A percentile compares a stretch with the other conserved stretches of the same genome.
These are phyloP conservation scores for Drosophila eohydei DNA, from an alignment of 2,888 invertebrate genomes.

Conservation along the genomic window DNA sequence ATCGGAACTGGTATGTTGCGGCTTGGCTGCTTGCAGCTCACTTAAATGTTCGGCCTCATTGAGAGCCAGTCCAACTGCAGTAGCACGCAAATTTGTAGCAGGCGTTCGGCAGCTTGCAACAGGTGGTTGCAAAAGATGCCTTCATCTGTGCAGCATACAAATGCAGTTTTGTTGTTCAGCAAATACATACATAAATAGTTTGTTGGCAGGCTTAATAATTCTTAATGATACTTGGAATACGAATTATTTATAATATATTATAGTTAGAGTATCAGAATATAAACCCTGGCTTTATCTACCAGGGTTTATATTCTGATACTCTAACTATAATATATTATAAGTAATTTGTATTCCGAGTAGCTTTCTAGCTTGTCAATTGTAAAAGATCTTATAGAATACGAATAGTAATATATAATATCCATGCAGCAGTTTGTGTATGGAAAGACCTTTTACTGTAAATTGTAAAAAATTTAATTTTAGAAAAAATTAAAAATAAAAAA, in stretches of 20 bases:
- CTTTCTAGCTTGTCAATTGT: too few species aligned
- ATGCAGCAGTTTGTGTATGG: not conserved
- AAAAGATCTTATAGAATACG: too few species aligned
- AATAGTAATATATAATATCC: not conserved
- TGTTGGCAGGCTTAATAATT: too few species aligned
- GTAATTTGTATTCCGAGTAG: too few species aligned
- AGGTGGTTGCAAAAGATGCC: not conserved
- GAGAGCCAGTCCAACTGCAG: constrained; percentile 1
- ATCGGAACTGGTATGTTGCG: not conserved
- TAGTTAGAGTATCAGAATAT: too few species aligned
- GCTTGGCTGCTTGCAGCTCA: constrained; percentile 3
- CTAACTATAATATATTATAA: too few species aligned
- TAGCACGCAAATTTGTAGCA: constrained; percentile 1
- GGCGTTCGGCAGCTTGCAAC: not conserved
- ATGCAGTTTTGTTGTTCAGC: not conserved
- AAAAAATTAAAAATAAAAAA: not conserved
- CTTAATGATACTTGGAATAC: too few species aligned
- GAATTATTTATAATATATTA: too few species aligned
- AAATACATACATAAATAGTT: not conserved
- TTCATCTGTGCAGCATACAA: too few species aligned
- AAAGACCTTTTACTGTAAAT: not conserved
- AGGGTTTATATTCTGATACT: too few species aligned
- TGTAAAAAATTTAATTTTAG: not conserved
- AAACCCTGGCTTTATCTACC: too few species aligned
- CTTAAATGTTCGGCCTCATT: not conserved